Evolutionary conservation across 2,797 vertebrate species (phyloP).

Genomic region (Helostoma temminkii): DNA sequence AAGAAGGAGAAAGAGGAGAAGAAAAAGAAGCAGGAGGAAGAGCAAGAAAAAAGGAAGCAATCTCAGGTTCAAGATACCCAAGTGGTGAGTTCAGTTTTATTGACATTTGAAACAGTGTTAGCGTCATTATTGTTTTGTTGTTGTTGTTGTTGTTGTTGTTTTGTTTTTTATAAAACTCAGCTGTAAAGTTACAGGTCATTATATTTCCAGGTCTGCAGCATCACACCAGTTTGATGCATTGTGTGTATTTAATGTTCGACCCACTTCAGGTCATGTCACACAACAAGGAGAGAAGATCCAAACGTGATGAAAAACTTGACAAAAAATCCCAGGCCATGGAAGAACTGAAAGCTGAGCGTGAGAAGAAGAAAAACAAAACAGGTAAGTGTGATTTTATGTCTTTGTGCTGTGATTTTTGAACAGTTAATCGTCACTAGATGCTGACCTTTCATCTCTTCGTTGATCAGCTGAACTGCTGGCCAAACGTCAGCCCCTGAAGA

Average conservation of each 20-base stretch:
- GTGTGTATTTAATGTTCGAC: not conserved
- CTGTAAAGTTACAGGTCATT: not conserved
- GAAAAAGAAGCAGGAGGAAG: slow-evolving; percentile 98
- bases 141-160: no score
- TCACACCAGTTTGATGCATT: not conserved
- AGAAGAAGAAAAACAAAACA: slow-evolving; percentile 99
- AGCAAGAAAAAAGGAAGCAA: slow-evolving; percentile 96
- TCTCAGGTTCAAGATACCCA: slow-evolving; percentile 96
- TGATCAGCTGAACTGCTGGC: slow-evolving; percentile 94
- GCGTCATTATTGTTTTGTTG: not conserved
- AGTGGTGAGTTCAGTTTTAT: slow-evolving; percentile 82
- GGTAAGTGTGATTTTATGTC: slow-evolving; percentile 75
- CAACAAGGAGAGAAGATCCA: slow-evolving; percentile 97
- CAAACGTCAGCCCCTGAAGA: slow-evolving; percentile 96
- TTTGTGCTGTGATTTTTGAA: not conserved
- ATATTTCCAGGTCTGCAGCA: no score
- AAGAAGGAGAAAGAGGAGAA: slow-evolving; percentile 99
- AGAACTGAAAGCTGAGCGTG: slow-evolving; percentile 96
- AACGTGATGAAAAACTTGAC: slow-evolving; percentile 97
- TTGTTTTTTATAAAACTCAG: no score
- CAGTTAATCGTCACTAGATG: not conserved
- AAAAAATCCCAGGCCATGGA: slow-evolving; percentile 99
- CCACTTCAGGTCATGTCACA: slow-evolving; percentile 93
- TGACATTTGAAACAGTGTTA: not conserved
- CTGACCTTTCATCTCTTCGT: not conserved